phyloP scores from a whole-genome alignment of 2,113 vertebrate genomes.

The Panthera tigris region DNA sequence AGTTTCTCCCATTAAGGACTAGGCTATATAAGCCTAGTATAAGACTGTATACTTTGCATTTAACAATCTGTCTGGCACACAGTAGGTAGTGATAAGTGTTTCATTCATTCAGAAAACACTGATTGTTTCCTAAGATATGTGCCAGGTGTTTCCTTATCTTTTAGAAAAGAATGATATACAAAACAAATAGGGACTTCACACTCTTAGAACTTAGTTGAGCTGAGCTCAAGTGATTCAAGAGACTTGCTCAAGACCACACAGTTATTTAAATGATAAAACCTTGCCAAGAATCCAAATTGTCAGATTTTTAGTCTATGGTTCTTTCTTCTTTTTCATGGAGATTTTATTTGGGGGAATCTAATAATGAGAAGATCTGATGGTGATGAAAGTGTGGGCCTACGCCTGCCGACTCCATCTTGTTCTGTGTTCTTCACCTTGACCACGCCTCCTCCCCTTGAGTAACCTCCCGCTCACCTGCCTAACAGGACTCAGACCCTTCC shows the following conservation, averaged over 20 bases:
- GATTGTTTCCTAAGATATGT: not conserved
- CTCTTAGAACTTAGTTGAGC: not conserved
- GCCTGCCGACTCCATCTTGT: too few species aligned
- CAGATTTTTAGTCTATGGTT: not conserved
- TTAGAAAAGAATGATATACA: not conserved
- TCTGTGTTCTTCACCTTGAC: too few species aligned
- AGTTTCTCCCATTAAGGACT: not conserved
- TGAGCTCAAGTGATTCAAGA: conserved; percentile 6
- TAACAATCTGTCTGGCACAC: not conserved
- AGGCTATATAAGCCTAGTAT: not conserved
- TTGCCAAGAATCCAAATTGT: not conserved
- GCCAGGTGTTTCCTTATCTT: not conserved
- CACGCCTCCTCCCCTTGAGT: too few species aligned
- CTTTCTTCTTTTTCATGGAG: not conserved
- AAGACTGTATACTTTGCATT: not conserved
- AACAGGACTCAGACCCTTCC: too few species aligned
- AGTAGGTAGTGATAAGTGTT: not conserved
- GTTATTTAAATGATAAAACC: not conserved
- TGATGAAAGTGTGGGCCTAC: not conserved
- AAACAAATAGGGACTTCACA: not conserved
- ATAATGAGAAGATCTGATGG: not conserved
- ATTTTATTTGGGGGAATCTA: not conserved
- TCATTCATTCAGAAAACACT: not conserved
- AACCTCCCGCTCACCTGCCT: too few species aligned
- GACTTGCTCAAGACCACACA: not conserved